A percentile compares a stretch with the other conserved stretches of the same genome.
Evolutionary conservation across 2,113 vertebrate species (phyloP).

Genomic region (Choloepus hoffmanni): DNA sequence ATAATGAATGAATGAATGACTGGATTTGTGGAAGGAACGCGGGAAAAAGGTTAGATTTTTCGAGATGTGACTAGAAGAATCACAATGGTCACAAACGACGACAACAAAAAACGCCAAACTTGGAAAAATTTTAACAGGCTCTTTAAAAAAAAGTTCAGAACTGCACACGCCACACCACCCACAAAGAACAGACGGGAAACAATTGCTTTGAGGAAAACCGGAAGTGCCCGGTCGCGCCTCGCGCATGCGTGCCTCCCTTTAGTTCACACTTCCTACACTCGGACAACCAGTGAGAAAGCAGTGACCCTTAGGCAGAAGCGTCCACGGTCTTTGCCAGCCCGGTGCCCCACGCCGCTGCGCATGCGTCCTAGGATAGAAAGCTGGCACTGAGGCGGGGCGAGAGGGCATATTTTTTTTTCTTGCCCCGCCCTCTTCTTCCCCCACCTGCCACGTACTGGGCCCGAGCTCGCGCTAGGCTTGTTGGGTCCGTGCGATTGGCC

Average conservation of each 20-base stretch:
- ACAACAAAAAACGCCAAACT: background rate
- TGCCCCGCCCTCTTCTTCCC: slow-evolving; percentile 2
- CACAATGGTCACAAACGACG: background rate
- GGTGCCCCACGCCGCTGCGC: background rate
- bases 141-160: background rate
- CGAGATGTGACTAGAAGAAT: background rate
- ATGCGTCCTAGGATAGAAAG: background rate
- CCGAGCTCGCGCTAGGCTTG: slow-evolving; percentile 53
- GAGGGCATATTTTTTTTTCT: background rate
- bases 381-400: background rate
- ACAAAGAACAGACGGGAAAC: accelerated
- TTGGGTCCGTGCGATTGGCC: slow-evolving; percentile 74
- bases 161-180: background rate
- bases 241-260: slow-evolving; percentile 48
- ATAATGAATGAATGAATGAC: slow-evolving; percentile 67
- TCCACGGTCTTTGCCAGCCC: accelerated
- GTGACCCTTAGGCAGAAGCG: accelerated
- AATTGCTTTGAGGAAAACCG: background rate
- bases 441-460: slow-evolving; percentile 84
- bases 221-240: slow-evolving; percentile 24
- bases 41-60: background rate
- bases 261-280: background rate
- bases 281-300: background rate
- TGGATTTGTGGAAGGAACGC: background rate
- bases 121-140: accelerated